Base-by-base conservation (phyloP, 2,113 vertebrate species). In the Corythoichthys haematopterus region DNA sequence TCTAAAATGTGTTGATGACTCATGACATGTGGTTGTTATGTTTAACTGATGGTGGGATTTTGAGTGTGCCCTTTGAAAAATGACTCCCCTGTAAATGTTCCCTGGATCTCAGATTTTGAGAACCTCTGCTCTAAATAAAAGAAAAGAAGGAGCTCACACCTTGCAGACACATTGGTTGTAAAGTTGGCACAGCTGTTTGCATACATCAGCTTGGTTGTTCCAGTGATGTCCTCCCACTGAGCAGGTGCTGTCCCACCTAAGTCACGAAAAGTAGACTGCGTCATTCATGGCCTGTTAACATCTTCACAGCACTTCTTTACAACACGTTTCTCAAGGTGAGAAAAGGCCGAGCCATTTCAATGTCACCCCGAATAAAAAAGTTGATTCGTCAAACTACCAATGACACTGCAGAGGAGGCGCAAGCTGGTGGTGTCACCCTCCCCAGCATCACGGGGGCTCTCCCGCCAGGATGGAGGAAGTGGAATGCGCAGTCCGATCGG, bases 191-290 rank as follows among this genome's bases (percentile, higher is more conserved):
- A 99, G 81, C 93, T 95, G 0, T 94, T 92, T 78, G 94, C 93
- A 6, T 98, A 98, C 80, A 97, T 83, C 15, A 99, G 90, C 82
- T 98, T 98, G 1, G 97, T 99, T 66, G 96, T 99, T 77, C 97
- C 97, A 0, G 96, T 99, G 79, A 99, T 99, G 71, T 99, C 97
- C 83, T 99, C 97, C 97, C 97, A 99, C 85, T 98, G 96, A 65
- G 97, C 96, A 59, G 95, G 92, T 14, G 94, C 95, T 14, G 95
- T 99, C 64, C 97, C 97, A 80, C 97, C 97, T 99, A 72, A 62
- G 60, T 65, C 48, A 65, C 2, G 52, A 69, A 13, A 71, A 77
- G 4, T 36, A 69, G 36, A 69, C 14, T 14, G 67, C 38, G 65
- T 80, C 69, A 76, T 70, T 64, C 59, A 69, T 38, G 38, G 15